phyloP scores from a whole-genome alignment of 1,140 invertebrate species.

The Phymastichus coffea region DNA sequence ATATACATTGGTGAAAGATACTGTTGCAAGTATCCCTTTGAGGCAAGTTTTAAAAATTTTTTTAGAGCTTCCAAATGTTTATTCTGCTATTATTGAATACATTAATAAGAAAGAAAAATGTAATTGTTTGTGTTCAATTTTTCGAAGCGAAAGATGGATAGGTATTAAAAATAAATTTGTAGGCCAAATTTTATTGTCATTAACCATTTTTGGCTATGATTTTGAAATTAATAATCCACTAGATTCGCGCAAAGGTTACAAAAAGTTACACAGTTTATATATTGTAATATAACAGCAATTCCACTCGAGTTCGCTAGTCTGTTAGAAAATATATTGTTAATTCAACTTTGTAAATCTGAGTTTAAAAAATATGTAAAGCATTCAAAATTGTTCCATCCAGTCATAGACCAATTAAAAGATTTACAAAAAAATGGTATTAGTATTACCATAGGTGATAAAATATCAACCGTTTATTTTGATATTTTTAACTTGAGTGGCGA shows the following conservation, averaged over 20 bases:
- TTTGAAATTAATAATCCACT: too few relatives aligned
- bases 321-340: slow-evolving; percentile 41
- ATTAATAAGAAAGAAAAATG: slow-evolving; percentile 23
- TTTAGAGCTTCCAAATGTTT: slow-evolving; percentile 35
- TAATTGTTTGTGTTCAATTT: too few relatives aligned
- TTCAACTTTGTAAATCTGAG: slow-evolving; percentile 33
- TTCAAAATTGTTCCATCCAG: slow-evolving; percentile 17
- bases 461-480: slow-evolving; percentile 24
- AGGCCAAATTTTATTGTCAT: slow-evolving; percentile 36
- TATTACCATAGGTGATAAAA: slow-evolving; percentile 6
- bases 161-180: slow-evolving; percentile 30
- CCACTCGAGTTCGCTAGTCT: slow-evolving; percentile 35
- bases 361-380: slow-evolving; percentile 30
- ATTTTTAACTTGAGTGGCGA: too few relatives aligned
- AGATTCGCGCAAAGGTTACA: slow-evolving; percentile 34
- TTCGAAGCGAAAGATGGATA: slow-evolving; percentile 33
- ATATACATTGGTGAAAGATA: slow-evolving; percentile 29
- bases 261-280: slow-evolving; percentile 42
- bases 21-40: slow-evolving; percentile 30
- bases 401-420: slow-evolving; percentile 26
- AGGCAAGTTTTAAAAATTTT: slow-evolving; percentile 29
- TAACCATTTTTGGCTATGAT: slow-evolving; percentile 41
- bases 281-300: too few relatives aligned
- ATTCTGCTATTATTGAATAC: slow-evolving; percentile 22
- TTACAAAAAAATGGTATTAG: slow-evolving; percentile 27